phyloP scores from a whole-genome alignment of 2,797 vertebrate species.

The Hydrolagus colliei region DNA sequence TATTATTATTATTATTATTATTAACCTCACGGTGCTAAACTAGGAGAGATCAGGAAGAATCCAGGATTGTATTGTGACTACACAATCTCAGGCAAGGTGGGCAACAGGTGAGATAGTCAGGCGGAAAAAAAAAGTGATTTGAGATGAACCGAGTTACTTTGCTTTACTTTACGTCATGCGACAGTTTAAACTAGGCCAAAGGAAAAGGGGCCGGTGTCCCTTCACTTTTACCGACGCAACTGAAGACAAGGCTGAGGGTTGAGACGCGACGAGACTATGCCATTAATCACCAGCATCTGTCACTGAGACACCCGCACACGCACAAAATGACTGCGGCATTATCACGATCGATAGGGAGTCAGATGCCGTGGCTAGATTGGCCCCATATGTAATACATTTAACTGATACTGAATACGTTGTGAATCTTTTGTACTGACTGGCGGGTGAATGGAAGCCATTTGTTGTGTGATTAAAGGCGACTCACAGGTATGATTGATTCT shows the following conservation, averaged over 20 bases:
- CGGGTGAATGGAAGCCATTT: slow-evolving; percentile 25
- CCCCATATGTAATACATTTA: neutral
- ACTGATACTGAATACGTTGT: slow-evolving; percentile 24
- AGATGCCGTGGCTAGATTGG: slow-evolving; percentile 15
- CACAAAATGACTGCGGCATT: slow-evolving; percentile 12
- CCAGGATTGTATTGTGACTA: no score
- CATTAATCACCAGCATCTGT: slow-evolving; percentile 27
- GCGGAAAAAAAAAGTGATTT: neutral
- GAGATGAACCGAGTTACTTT: neutral
- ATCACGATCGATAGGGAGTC: neutral
- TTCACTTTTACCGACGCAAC: slow-evolving; percentile 2
- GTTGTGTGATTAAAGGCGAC: slow-evolving; percentile 22
- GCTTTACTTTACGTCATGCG: neutral
- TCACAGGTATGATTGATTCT: slow-evolving; percentile 17
- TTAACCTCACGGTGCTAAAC: no score
- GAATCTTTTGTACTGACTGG: slow-evolving; percentile 17
- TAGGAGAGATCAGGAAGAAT: no score
- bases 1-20: no score
- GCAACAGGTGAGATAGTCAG: neutral
- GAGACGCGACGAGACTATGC: neutral
- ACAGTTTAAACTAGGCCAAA: neutral
- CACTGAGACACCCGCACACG: neutral
- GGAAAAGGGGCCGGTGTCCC: neutral
- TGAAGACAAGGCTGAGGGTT: slow-evolving; percentile 8
- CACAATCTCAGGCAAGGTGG: no score